Evolutionary conservation across 2,113 vertebrate species (phyloP).

Genomic region (Narcine bancroftii): DNA sequence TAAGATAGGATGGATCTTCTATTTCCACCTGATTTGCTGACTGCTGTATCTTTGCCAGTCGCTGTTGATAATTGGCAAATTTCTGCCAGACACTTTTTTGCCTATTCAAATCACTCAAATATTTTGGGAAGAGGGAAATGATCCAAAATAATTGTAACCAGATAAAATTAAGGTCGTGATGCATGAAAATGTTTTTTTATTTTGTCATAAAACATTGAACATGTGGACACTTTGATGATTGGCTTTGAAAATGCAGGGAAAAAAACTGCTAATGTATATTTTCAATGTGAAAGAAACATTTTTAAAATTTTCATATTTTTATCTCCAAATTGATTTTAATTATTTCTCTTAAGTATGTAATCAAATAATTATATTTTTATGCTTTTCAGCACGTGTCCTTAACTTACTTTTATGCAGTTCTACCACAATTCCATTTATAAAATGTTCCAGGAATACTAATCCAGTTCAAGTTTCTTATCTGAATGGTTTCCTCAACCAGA

Average conservation of each 20-base stretch:
- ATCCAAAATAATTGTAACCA: not conserved
- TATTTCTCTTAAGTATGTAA: not conserved
- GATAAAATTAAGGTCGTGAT: not conserved
- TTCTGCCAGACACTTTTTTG: not conserved
- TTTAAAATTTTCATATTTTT: not conserved
- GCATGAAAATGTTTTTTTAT: not conserved
- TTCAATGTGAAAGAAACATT: not conserved
- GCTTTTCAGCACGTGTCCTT: not conserved
- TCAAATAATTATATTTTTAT: not conserved
- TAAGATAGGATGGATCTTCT: no score
- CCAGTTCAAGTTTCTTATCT: no score
- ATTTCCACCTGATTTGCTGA: not conserved
- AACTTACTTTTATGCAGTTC: not conserved
- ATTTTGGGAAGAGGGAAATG: not conserved
- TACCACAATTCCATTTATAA: not conserved
- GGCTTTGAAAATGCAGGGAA: not conserved
- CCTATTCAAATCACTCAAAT: not conserved
- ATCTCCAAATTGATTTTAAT: not conserved
- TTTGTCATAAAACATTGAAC: not conserved
- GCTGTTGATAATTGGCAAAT: not conserved
- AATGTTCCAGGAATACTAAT: no score
- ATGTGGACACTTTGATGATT: not conserved
- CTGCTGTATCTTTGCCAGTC: not conserved
- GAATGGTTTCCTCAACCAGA: no score
- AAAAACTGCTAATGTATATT: not conserved